A percentile compares a stretch with the other conserved stretches of the same genome.
phyloP scores from a whole-genome alignment of 2,888 invertebrate species.

The Phania funesta region DNA sequence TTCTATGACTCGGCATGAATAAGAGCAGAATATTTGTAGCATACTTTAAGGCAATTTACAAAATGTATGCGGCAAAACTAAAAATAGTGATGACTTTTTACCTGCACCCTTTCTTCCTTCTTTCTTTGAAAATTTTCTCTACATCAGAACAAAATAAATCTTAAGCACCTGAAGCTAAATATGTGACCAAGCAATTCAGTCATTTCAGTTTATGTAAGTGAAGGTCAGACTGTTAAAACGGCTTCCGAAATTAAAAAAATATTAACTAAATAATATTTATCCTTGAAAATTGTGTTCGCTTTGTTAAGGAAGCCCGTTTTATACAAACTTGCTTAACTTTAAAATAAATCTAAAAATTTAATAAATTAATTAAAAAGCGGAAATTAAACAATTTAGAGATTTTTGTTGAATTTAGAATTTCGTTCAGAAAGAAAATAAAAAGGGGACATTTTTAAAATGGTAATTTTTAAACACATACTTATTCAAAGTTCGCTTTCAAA shows the following conservation, averaged over 20 bases:
- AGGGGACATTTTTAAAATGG: too few relatives aligned
- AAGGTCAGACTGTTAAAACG: conserved; percentile 21
- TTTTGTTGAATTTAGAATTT: too few relatives aligned
- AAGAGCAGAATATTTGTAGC: not conserved
- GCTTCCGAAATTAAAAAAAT: not conserved
- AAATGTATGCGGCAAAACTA: not conserved
- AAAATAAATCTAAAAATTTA: too few relatives aligned
- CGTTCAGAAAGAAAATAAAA: too few relatives aligned
- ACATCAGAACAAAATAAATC: conserved; percentile 5
- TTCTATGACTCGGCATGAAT: not conserved
- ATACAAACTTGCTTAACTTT: too few relatives aligned
- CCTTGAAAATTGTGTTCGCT: too few relatives aligned
- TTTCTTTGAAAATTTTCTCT: not conserved
- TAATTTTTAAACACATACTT: too few relatives aligned
- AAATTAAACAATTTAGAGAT: too few relatives aligned
- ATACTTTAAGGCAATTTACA: conserved; percentile 24
- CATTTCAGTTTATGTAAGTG: conserved; percentile 30
- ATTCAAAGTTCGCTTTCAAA: too few relatives aligned
- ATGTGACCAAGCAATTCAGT: conserved; percentile 38
- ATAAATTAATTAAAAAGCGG: too few relatives aligned
- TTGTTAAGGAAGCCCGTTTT: too few relatives aligned
- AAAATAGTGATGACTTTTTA: not conserved
- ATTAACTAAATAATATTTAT: too few relatives aligned
- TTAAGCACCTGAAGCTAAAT: conserved; percentile 37
- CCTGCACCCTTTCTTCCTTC: not conserved